Percentiles rank a stretch among this genome's conserved stretches.
These are phyloP conservation scores for Netelia fuscicornis DNA, from an alignment of 2,888 invertebrate species.

Conservation along the genomic window DNA sequence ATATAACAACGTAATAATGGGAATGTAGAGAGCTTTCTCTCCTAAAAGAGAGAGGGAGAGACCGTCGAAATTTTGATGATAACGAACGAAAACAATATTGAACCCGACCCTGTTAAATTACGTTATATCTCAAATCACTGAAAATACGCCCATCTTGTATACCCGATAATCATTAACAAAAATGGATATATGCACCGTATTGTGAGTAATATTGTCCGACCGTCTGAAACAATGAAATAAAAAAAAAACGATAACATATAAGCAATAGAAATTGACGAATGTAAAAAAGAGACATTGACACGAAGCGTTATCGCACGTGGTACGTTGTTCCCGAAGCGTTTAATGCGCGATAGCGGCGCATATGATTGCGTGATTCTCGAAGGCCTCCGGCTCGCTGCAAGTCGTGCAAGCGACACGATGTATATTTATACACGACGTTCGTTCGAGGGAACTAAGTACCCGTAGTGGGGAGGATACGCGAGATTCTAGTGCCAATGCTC, in stretches of 20 bases:
- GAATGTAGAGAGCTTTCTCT: too few relatives aligned
- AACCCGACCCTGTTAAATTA: background rate
- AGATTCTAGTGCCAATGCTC: slow-evolving; percentile 78
- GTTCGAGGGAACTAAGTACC: slow-evolving; percentile 65
- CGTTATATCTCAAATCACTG: too few relatives aligned
- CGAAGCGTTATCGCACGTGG: slow-evolving; percentile 46
- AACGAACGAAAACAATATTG: slow-evolving; percentile 31
- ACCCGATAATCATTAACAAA: too few relatives aligned
- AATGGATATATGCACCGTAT: background rate
- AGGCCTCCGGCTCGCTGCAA: slow-evolving; percentile 53
- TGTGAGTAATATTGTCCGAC: too few relatives aligned
- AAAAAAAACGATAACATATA: background rate
- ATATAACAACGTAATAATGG: too few relatives aligned
- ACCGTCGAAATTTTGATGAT: background rate
- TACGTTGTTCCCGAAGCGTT: background rate
- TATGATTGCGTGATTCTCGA: background rate
- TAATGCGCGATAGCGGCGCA: background rate
- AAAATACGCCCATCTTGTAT: too few relatives aligned
- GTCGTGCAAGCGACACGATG: slow-evolving; percentile 38
- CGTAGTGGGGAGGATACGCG: slow-evolving; percentile 73
- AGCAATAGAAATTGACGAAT: background rate
- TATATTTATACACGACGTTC: slow-evolving; percentile 42
- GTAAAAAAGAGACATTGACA: background rate
- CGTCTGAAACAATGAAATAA: too few relatives aligned
- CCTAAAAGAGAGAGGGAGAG: background rate